Conservation (phyloP, 2,888 invertebrate genomes). For the Rambutsinella grinnellia region DNA sequence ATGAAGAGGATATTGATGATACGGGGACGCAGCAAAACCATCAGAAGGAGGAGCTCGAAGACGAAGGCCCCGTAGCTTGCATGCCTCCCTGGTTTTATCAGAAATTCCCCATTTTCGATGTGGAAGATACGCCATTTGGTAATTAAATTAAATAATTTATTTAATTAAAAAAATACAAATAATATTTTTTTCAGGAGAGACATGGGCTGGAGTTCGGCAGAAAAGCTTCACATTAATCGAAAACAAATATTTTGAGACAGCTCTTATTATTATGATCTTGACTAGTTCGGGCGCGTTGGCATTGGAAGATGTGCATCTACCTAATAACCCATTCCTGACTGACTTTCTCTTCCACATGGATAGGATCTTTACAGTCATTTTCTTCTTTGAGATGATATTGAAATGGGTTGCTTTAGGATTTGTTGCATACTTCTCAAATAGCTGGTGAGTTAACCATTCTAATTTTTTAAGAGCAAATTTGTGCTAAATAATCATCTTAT, state of each 20-base stretch:
- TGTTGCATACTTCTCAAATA: constrained; percentile 97
- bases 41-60: constrained; percentile 57
- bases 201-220: constrained; percentile 92
- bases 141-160: too few relatives aligned
- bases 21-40: constrained; percentile 31
- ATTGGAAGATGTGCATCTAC: constrained; percentile 95
- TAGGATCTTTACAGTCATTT: constrained; percentile 97
- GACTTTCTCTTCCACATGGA: constrained; percentile 97
- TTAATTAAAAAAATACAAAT: too few relatives aligned
- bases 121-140: constrained; percentile 86
- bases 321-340: constrained; percentile 89
- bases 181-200: too few relatives aligned
- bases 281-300: constrained; percentile 98
- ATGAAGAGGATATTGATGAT: constrained; percentile 70
- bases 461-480: too few relatives aligned
- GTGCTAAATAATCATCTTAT: too few relatives aligned
- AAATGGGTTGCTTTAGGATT: constrained; percentile 96
- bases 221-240: constrained; percentile 96
- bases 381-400: constrained; percentile 98
- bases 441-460: constrained; percentile 99
- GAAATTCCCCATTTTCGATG: constrained; percentile 88
- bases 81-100: constrained; percentile 90
- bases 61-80: constrained; percentile 92
- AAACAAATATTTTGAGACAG: constrained; percentile 99
- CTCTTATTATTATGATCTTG: constrained; percentile 98